Conservation (phyloP, 2,797 vertebrate genomes). For the Gymnothorax javanicus region DNA sequence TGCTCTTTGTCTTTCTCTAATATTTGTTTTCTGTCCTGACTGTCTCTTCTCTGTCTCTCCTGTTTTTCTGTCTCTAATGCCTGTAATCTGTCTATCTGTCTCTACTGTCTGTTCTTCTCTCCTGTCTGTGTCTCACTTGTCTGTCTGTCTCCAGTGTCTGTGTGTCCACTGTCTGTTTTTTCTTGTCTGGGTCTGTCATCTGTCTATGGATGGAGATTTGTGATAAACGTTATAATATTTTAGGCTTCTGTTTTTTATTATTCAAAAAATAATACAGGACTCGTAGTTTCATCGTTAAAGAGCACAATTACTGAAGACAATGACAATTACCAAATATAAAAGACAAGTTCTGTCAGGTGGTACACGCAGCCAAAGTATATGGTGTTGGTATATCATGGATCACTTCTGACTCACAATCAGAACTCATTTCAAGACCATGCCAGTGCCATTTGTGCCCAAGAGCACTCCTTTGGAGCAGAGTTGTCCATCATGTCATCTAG, state of each 20-base stretch:
- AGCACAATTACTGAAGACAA: background rate
- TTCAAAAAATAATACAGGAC: background rate
- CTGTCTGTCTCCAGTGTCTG: too few species aligned
- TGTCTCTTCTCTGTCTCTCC: background rate
- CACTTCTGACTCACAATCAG: background rate
- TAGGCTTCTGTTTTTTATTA: background rate
- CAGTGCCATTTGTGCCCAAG: background rate
- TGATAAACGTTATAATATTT: too few species aligned
- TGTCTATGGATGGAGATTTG: background rate
- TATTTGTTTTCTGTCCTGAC: background rate
- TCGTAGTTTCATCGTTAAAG: background rate
- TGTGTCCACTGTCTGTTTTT: too few species aligned
- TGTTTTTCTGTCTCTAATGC: background rate
- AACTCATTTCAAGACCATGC: background rate
- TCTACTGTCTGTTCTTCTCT: too few species aligned
- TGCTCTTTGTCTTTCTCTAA: background rate
- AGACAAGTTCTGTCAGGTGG: background rate
- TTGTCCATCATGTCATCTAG: background rate
- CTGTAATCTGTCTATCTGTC: background rate
- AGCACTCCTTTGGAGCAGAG: background rate
- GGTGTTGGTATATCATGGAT: background rate
- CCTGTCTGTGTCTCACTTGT: too few species aligned
- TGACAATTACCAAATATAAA: background rate
- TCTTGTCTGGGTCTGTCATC: too few species aligned
- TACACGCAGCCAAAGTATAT: background rate